These are phyloP conservation scores for Amblyopsis rosae DNA, from an alignment of 2,113 vertebrate species.

Conservation along the genomic window DNA sequence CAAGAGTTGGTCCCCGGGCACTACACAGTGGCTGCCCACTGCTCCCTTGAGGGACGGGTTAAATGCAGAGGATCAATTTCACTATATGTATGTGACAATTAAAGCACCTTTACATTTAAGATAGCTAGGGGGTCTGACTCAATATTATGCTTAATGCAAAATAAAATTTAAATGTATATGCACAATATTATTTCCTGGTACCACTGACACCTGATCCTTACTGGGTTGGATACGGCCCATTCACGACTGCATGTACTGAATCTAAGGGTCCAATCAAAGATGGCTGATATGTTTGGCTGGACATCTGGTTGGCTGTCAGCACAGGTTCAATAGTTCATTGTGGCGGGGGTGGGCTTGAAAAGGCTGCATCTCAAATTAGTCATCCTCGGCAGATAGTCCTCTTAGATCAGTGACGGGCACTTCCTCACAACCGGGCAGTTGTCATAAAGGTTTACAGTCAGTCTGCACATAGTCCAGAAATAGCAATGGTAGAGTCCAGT, in stretches of 20 bases:
- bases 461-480: neutral
- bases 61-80: too few species aligned
- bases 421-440: slow-evolving; percentile 7
- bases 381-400: slow-evolving; percentile 43
- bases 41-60: too few species aligned
- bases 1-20: too few species aligned
- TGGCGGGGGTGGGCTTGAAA: slow-evolving; percentile 30
- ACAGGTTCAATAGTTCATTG: slow-evolving; percentile 63
- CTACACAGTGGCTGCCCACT: too few species aligned
- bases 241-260: slow-evolving; percentile 86
- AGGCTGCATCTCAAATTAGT: slow-evolving; percentile 27
- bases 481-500: too few species aligned
- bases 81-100: too few species aligned
- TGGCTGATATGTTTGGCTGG: slow-evolving; percentile 81
- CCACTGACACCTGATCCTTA: slow-evolving; percentile 88
- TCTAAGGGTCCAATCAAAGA: slow-evolving; percentile 86
- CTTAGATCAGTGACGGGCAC: slow-evolving; percentile 30
- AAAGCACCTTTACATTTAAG: neutral
- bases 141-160: slow-evolving; percentile 29
- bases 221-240: slow-evolving; percentile 78
- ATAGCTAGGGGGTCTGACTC: slow-evolving; percentile 31
- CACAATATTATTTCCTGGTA: slow-evolving; percentile 81
- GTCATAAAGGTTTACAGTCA: slow-evolving; percentile 25
- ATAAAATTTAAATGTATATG: slow-evolving; percentile 46
- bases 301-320: slow-evolving; percentile 71